These are phyloP conservation scores for Papilio polyxenes DNA, from an alignment of 1,140 invertebrate species.

Conservation along the genomic window DNA sequence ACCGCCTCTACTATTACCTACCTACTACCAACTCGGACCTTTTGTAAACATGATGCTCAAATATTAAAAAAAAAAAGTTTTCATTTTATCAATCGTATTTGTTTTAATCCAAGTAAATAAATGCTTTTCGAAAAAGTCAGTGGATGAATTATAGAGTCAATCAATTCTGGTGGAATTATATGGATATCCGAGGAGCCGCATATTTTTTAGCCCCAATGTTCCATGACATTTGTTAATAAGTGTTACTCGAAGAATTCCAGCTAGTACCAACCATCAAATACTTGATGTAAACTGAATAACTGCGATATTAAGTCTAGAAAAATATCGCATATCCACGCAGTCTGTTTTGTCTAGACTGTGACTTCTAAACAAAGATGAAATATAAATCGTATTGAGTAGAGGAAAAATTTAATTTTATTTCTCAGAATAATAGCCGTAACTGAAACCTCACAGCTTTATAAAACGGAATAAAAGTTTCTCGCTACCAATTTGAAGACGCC, in stretches of 20 bases:
- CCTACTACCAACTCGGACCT: not conserved
- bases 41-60: not conserved
- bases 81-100: not conserved
- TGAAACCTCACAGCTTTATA: constrained; percentile 6
- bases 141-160: no score
- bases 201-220: no score
- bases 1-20: constrained; percentile 8
- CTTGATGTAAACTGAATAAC: no score
- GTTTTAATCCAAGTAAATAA: no score
- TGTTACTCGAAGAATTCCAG: no score
- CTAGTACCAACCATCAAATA: no score
- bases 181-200: no score
- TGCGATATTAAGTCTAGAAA: no score
- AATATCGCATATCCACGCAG: not conserved
- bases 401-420: not conserved
- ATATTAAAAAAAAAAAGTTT: not conserved
- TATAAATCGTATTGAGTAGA: not conserved
- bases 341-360: no score
- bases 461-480: constrained; percentile 18
- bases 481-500: constrained; percentile 22
- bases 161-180: no score
- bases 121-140: no score
- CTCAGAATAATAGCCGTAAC: constrained; percentile 1
- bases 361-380: not conserved
- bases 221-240: no score